Conservation (phyloP, 2,797 vertebrate genomes). For the Oreochromis mossambicus region DNA sequence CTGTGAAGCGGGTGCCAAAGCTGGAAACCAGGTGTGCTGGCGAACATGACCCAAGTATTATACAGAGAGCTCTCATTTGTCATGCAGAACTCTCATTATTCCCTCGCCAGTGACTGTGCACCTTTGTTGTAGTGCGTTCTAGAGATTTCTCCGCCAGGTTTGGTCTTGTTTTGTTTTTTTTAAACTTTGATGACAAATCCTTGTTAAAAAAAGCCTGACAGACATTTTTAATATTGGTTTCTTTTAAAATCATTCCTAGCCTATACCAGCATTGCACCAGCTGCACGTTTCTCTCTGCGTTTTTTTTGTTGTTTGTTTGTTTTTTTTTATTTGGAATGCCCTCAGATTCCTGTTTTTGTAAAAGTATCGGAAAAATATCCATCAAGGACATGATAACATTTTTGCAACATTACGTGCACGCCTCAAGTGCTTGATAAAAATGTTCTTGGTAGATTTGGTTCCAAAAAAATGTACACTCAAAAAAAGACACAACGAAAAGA, state of each 20-base stretch:
- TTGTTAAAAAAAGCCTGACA: background rate
- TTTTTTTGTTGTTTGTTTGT: background rate
- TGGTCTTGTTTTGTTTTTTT: background rate
- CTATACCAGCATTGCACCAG: background rate
- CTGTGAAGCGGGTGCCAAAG: slow-evolving; percentile 32
- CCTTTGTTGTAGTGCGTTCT: background rate
- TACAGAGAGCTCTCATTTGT: slow-evolving; percentile 6
- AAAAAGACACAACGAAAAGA: background rate
- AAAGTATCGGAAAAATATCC: background rate
- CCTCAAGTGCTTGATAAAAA: background rate
- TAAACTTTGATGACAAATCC: background rate
- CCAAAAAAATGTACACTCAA: background rate
- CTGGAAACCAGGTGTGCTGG: slow-evolving; percentile 59
- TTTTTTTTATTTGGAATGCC: background rate
- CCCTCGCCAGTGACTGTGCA: background rate
- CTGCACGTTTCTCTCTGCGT: background rate
- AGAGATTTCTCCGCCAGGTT: background rate
- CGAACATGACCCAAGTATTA: slow-evolving; percentile 37
- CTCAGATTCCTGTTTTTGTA: background rate
- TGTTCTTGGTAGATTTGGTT: background rate
- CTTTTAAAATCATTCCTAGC: background rate
- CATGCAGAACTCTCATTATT: background rate
- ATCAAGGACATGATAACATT: background rate
- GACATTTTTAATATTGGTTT: background rate
- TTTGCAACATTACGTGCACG: background rate